Evolutionary conservation across 2,797 vertebrate genomes (phyloP).

Genomic region (Lepus townsendii): DNA sequence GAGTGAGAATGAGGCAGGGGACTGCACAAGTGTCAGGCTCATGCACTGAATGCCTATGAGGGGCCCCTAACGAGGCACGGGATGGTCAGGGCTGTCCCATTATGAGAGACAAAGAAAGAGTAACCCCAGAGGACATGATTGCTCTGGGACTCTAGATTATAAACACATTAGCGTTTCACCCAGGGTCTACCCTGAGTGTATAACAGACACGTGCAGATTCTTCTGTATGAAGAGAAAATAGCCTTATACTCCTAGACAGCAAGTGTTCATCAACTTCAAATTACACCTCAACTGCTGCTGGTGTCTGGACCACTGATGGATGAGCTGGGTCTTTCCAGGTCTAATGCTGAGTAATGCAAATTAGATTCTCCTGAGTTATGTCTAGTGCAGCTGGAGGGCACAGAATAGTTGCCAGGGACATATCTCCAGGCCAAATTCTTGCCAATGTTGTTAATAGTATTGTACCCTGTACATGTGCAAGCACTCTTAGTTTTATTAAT

Average conservation of each 20-base stretch:
- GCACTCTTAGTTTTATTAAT: constrained; percentile 74
- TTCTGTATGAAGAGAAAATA: constrained; percentile 78
- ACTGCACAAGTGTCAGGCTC: neutral
- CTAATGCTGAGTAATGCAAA: constrained; percentile 80
- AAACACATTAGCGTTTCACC: constrained; percentile 69
- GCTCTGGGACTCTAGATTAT: constrained; percentile 52
- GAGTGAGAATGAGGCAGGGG: neutral
- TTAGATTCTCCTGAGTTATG: constrained; percentile 82
- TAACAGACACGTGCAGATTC: constrained; percentile 75
- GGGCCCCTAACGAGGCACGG: neutral
- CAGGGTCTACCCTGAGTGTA: constrained; percentile 65
- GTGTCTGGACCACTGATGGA: constrained; percentile 83
- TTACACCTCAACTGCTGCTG: constrained; percentile 79
- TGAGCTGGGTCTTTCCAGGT: constrained; percentile 82
- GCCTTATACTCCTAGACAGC: constrained; percentile 65
- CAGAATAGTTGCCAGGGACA: constrained; percentile 79
- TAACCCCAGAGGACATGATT: neutral
- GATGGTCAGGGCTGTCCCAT: neutral
- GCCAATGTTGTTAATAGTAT: constrained; percentile 79
- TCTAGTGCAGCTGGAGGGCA: constrained; percentile 76
- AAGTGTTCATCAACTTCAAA: constrained; percentile 79
- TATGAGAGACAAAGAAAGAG: constrained; percentile 34
- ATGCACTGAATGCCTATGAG: neutral
- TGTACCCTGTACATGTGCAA: constrained; percentile 65
- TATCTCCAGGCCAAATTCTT: constrained; percentile 78